Evolutionary conservation across 2,888 invertebrate species (phyloP).

Genomic region (Callinectes sapidus): DNA sequence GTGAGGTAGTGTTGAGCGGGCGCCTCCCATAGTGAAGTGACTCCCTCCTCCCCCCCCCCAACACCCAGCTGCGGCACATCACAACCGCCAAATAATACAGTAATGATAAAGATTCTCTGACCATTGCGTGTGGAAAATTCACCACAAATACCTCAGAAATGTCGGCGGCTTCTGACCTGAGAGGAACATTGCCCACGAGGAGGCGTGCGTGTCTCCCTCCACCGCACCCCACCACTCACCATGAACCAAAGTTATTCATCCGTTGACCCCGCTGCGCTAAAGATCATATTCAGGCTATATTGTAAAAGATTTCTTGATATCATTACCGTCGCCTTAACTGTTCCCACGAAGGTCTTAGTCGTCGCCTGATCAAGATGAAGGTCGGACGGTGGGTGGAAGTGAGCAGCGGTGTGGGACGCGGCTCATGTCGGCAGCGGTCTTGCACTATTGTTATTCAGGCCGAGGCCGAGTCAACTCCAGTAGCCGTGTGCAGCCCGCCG

Average conservation of each 20-base stretch:
- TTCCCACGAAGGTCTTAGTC: neutral
- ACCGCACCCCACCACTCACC: neutral
- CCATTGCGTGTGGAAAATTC: constrained; percentile 64
- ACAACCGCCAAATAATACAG: constrained; percentile 35
- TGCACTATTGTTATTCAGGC: constrained; percentile 63
- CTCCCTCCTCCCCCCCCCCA: neutral
- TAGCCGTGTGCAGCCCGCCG: constrained; percentile 64
- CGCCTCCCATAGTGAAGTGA: neutral
- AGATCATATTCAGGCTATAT: neutral
- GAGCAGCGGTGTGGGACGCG: neutral
- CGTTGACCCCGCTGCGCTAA: neutral
- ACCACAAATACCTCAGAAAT: constrained; percentile 55
- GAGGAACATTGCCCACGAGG: constrained; percentile 56
- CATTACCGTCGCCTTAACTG: neutral
- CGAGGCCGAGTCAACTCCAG: constrained; percentile 63
- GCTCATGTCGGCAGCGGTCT: constrained; percentile 39
- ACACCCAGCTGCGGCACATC: neutral
- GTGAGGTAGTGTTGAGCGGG: neutral
- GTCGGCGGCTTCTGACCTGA: constrained; percentile 46
- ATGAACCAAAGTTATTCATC: neutral
- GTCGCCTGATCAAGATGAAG: neutral
- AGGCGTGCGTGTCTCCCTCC: constrained; percentile 60
- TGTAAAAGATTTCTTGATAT: neutral
- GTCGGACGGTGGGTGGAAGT: neutral
- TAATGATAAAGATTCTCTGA: constrained; percentile 54